These are phyloP conservation scores for Blastomussa wellsi DNA, from an alignment of 92 coral and sea anemone species.

Conservation along the genomic window DNA sequence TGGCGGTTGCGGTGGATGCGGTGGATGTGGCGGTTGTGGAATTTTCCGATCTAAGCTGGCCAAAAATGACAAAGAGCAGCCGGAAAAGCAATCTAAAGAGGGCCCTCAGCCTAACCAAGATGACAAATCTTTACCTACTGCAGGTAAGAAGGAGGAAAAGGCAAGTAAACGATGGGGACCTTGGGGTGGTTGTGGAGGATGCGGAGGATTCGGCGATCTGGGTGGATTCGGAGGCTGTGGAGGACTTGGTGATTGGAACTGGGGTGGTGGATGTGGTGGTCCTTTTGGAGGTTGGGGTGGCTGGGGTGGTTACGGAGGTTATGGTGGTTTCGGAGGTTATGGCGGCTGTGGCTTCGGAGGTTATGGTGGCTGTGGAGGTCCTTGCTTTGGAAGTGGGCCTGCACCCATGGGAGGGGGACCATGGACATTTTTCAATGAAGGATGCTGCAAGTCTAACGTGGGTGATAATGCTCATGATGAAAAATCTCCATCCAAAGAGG, in stretches of 20 bases:
- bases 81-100: slow-evolving; percentile 17
- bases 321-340: slow-evolving; percentile 68
- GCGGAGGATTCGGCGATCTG: slow-evolving; percentile 46
- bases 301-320: slow-evolving; percentile 59
- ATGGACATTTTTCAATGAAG: slow-evolving; percentile 58
- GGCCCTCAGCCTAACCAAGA: slow-evolving; percentile 29
- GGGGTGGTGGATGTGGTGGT: slow-evolving; percentile 82
- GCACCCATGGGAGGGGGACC: slow-evolving; percentile 36
- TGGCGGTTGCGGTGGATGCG: slow-evolving; percentile 29
- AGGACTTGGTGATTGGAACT: slow-evolving; percentile 52
- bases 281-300: slow-evolving; percentile 65
- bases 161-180: slow-evolving; percentile 70
- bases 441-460: slow-evolving; percentile 82
- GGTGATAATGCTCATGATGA: slow-evolving; percentile 36
- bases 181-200: slow-evolving; percentile 71
- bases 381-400: slow-evolving; percentile 46
- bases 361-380: slow-evolving; percentile 80
- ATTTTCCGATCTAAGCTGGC: slow-evolving; percentile 69
- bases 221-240: slow-evolving; percentile 71
- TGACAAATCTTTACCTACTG: slow-evolving; percentile 34
- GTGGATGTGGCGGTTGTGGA: slow-evolving; percentile 55
- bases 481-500: slow-evolving; percentile 23
- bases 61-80: slow-evolving; percentile 45
- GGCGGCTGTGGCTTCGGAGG: slow-evolving; percentile 80
- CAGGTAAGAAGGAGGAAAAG: slow-evolving; percentile 46